Base-by-base conservation (phyloP, 2,888 invertebrate species). In the Eulithis prunata region DNA sequence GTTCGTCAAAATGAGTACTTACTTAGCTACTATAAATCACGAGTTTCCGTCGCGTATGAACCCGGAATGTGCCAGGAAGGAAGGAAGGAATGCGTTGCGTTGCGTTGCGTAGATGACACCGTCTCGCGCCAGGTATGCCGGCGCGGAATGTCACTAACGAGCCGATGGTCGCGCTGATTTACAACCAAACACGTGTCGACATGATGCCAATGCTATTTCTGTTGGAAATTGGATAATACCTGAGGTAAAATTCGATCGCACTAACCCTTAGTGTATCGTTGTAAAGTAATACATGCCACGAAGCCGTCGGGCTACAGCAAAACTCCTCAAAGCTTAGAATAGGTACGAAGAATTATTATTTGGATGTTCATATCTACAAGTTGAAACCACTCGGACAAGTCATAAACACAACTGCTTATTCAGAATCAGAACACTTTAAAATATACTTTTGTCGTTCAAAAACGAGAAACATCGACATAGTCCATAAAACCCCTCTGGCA, bases 111-210 rank as follows among this genome's bases (percentile, higher is more conserved):
- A 54, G 62, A 62, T 32, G 70, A 68, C 49, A 60, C 71, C 45
- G 7, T 13, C 8, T 8, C 38, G 11, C 41, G 46, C 13, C 47
- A 21, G 57, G 55, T 68, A 64, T 54, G 66, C 47, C 10, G 2
- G 21, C 1, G 21, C 21, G 62, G 69, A 69, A 65, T 65, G 72
- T 41, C 51, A 21, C 59, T 69, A 66, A 69, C 59, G 72, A 66
- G 49, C 6, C 14, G 47, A 14, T 8, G 7, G 65, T 63, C 45
- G 38, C 13, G 13, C 46, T 71, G 69, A 73, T 71, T 70, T 71
- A 73, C 74, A 62, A 52, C 57, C 21, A 8, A 38, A 69, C 72
- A 73, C 68, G 68, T 71, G 71, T 45, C 45, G 28, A 57, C 61
- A 54, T 14, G 41, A 7, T 6, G 32, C 32, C 45, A 4, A 13